A percentile compares a stretch with the other conserved stretches of the same genome.
phyloP scores from a whole-genome alignment of 2,797 vertebrate species.

The Halcyon badia region DNA sequence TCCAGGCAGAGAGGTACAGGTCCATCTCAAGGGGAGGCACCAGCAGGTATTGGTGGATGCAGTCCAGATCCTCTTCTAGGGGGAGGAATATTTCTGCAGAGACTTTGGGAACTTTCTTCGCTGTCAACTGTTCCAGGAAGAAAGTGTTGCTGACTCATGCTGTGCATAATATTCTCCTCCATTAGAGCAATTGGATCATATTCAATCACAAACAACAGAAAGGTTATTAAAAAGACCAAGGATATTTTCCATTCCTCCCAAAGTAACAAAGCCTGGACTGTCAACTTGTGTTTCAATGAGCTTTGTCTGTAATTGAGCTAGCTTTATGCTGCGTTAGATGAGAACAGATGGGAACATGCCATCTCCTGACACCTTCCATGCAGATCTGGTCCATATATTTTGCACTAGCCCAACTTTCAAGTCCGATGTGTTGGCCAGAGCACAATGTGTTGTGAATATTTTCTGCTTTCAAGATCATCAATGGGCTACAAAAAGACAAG shows the following conservation, averaged over 20 bases:
- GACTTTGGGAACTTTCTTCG: conserved; percentile 58
- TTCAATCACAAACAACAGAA: conserved; percentile 57
- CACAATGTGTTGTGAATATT: neutral
- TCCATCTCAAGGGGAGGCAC: neutral
- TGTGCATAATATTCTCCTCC: conserved; percentile 60
- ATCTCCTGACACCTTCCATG: conserved; percentile 25
- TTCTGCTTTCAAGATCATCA: conserved; percentile 34
- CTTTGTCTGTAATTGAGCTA: conserved; percentile 37
- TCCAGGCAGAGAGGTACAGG: neutral
- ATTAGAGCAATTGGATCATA: conserved; percentile 68
- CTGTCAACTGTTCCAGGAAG: conserved; percentile 53
- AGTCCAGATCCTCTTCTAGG: neutral
- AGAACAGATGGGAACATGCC: neutral
- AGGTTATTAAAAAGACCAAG: conserved; percentile 61
- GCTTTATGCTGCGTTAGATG: neutral
- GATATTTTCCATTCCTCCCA: conserved; percentile 42
- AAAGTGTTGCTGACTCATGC: conserved; percentile 72
- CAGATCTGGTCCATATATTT: neutral
- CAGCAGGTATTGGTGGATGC: neutral
- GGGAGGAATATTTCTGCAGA: conserved; percentile 22
- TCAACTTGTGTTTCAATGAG: conserved; percentile 23
- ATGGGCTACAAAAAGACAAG: conserved; percentile 12
- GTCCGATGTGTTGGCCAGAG: neutral
- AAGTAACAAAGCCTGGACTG: conserved; percentile 47
- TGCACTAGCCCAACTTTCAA: neutral